phyloP scores from a whole-genome alignment of 2,888 invertebrate species.

The Apocheima hispidaria region DNA sequence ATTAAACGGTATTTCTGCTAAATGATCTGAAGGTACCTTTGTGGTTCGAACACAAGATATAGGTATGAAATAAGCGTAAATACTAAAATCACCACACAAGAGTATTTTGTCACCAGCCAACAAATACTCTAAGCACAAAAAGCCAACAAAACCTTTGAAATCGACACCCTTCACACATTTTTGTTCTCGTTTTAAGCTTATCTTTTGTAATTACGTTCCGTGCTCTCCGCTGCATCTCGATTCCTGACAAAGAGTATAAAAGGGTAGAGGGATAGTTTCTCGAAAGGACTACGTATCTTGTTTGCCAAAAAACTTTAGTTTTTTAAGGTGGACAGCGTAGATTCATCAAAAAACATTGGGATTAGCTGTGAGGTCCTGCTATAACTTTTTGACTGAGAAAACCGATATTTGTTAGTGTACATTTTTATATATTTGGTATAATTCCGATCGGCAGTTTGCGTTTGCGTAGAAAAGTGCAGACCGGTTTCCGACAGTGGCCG shows the following conservation, averaged over 20 bases:
- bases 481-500: no score
- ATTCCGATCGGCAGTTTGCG: no score
- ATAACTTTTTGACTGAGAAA: no score
- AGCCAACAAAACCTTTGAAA: slow-evolving; percentile 7
- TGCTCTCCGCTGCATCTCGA: background rate
- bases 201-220: slow-evolving; percentile 16
- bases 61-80: background rate
- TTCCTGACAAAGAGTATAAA: background rate
- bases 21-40: no score
- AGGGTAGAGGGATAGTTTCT: background rate
- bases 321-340: no score
- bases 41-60: background rate
- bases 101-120: background rate
- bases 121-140: background rate
- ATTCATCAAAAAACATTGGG: no score
- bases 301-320: background rate
- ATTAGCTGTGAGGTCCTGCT: no score
- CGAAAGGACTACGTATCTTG: background rate
- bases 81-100: background rate
- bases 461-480: no score
- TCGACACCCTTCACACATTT: slow-evolving; percentile 13
- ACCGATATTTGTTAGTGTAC: no score
- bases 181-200: slow-evolving; percentile 9
- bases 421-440: no score
- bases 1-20: no score